Evolutionary conservation across 2,113 vertebrate genomes (phyloP).

Genomic region (Dendrocopos noguchii): DNA sequence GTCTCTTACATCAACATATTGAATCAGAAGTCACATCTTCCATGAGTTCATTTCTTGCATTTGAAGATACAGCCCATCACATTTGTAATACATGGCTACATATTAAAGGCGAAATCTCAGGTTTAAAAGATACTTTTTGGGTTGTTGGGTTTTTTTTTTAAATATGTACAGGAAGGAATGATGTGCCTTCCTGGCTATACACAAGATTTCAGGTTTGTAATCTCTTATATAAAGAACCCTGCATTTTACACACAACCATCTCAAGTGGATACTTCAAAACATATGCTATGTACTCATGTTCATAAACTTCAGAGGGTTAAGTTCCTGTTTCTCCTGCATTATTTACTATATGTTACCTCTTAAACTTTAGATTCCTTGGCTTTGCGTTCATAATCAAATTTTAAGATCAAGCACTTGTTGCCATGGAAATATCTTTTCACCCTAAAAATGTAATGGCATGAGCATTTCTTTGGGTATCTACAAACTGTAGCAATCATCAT

Average conservation of each 20-base stretch:
- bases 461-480: background rate
- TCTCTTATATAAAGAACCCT: background rate
- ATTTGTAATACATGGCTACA: background rate
- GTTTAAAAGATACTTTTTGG: background rate
- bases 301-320: background rate
- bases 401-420: background rate
- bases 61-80: background rate
- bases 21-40: background rate
- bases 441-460: background rate
- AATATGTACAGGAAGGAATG: background rate
- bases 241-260: background rate
- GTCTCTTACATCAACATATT: background rate
- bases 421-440: background rate
- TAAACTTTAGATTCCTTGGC: background rate
- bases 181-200: background rate
- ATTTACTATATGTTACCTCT: background rate
- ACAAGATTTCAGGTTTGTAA: background rate
- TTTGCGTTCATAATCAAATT: background rate
- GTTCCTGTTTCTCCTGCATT: background rate
- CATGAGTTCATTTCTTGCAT: background rate
- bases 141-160: background rate
- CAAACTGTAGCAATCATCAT: background rate
- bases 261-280: background rate
- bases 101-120: background rate
- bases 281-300: background rate